Conservation (phyloP, 2,113 vertebrate species). For the Semicossyphus pulcher region DNA sequence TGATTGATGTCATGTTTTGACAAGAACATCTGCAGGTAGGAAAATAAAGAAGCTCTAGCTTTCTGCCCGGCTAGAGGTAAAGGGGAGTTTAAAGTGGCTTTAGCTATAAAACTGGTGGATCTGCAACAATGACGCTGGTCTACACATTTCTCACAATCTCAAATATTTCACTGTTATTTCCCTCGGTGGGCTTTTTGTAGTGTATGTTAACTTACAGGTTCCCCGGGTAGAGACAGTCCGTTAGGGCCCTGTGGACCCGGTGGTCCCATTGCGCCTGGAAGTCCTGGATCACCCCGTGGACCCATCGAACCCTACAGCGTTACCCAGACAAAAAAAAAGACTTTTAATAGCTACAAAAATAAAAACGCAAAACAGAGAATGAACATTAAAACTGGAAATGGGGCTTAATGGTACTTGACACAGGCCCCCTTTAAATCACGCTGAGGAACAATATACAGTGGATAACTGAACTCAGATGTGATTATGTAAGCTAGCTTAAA, state of each 20-base stretch:
- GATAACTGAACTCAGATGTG: constrained; percentile 66
- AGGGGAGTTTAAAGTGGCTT: constrained; percentile 19
- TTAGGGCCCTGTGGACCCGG: constrained; percentile 97
- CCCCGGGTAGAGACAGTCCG: constrained; percentile 94
- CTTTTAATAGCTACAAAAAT: constrained; percentile 22
- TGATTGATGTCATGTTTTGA: constrained; percentile 59
- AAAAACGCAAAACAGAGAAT: constrained; percentile 20
- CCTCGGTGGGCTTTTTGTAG: neutral
- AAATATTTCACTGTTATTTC: neutral
- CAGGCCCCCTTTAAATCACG: constrained; percentile 27
- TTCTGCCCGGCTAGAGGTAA: constrained; percentile 1
- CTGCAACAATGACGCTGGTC: constrained; percentile 6
- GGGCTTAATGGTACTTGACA: constrained; percentile 20
- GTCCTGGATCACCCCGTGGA: constrained; percentile 90
- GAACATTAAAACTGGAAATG: constrained; percentile 14
- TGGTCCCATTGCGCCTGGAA: constrained; percentile 90
- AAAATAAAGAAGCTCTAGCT: constrained; percentile 35
- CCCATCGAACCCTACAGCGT: constrained; percentile 88
- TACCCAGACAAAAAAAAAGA: constrained; percentile 33
- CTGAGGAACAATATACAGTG: constrained; percentile 43
- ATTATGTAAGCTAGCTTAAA: neutral
- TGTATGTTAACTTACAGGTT: constrained; percentile 85
- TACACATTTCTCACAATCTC: constrained; percentile 8
- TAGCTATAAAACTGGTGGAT: constrained; percentile 42
- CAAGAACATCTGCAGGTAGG: constrained; percentile 51